Evolutionary conservation across 2,797 vertebrate species (phyloP).

Genomic region (Loriculus beryllinus): DNA sequence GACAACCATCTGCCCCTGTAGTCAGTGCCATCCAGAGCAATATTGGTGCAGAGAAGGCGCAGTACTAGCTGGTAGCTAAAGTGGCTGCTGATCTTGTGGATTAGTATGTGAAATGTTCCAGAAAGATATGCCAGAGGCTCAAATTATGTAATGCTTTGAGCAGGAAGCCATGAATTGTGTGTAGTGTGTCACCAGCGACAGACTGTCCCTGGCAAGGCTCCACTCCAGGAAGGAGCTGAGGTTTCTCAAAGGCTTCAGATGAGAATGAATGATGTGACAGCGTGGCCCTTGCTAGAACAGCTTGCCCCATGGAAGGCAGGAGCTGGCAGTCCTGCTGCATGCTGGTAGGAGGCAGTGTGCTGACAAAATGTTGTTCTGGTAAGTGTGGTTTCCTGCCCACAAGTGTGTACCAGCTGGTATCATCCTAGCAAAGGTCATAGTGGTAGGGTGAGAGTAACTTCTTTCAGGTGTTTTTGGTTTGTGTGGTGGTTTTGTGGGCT

Average conservation of each 20-base stretch:
- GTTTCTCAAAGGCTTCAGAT: background rate
- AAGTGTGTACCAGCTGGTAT: background rate
- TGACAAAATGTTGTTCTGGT: background rate
- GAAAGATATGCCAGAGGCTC: constrained; percentile 29
- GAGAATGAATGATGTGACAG: background rate
- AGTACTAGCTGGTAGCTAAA: background rate
- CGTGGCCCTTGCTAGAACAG: background rate
- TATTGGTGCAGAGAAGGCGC: background rate
- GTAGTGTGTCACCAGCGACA: constrained; percentile 33
- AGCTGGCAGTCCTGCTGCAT: background rate
- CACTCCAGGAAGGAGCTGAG: constrained; percentile 52
- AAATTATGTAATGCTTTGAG: constrained; percentile 37
- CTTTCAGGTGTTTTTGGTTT: background rate
- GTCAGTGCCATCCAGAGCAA: background rate
- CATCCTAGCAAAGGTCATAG: background rate
- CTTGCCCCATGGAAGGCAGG: background rate
- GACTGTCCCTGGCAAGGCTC: constrained; percentile 49
- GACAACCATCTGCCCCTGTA: background rate
- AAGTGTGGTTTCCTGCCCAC: background rate
- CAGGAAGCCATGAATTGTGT: constrained; percentile 34
- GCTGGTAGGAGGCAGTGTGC: background rate
- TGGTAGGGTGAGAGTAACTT: background rate
- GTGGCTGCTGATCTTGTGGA: background rate
- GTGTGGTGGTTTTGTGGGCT: background rate
- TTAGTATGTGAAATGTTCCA: background rate